phyloP scores from a whole-genome alignment of 2,797 vertebrate species.

The Eupleurogrammus muticus region DNA sequence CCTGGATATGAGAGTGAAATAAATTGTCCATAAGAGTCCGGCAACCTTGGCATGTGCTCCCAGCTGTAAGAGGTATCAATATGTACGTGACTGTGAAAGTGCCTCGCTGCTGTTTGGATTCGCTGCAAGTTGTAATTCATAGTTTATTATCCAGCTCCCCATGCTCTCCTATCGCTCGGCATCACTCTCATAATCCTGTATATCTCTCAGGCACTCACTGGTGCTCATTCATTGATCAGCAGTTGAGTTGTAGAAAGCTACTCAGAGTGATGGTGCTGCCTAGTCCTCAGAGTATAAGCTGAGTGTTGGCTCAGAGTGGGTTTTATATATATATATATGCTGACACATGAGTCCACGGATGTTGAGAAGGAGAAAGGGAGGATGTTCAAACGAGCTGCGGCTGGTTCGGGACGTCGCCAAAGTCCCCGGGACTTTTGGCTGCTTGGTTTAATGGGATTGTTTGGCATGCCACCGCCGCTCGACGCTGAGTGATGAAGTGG shows the following conservation, averaged over 20 bases:
- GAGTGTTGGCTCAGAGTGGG: conserved; percentile 57
- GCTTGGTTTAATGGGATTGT: conserved; percentile 80
- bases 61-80: conserved; percentile 59
- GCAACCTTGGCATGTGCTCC: conserved; percentile 56
- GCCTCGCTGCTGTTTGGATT: conserved; percentile 54
- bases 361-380: conserved; percentile 48
- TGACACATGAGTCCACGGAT: conserved; percentile 74
- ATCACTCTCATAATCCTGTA: conserved; percentile 56
- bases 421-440: conserved; percentile 49
- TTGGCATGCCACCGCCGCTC: conserved; percentile 72
- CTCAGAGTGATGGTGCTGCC: conserved; percentile 62
- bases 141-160: conserved; percentile 56
- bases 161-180: conserved; percentile 40
- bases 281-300: conserved; percentile 74
- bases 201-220: conserved; percentile 63
- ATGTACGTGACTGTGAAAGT: conserved; percentile 44
- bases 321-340: conserved; percentile 78
- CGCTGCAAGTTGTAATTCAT: conserved; percentile 57
- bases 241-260: conserved; percentile 78
- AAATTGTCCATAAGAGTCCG: conserved; percentile 60
- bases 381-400: conserved; percentile 58
- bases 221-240: conserved; percentile 78
- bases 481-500: conserved; percentile 80
- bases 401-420: conserved; percentile 57
- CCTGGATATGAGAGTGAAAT: conserved; percentile 56